phyloP scores from a whole-genome alignment of 2,113 vertebrate genomes.

The Crotalus tigris region DNA sequence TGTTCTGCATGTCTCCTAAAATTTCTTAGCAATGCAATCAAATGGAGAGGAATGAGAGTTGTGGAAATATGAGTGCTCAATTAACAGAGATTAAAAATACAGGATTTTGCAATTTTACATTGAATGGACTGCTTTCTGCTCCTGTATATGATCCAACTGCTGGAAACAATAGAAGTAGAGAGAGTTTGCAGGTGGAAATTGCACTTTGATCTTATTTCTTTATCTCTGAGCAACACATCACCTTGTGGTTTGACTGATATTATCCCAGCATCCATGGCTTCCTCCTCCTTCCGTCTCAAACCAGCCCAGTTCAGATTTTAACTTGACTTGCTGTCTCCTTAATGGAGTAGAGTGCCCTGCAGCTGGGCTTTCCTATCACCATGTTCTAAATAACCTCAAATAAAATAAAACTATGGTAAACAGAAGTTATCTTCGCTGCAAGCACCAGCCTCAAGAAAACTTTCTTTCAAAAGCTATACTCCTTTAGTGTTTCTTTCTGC shows the following conservation, averaged over 20 bases:
- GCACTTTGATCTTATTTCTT: background rate
- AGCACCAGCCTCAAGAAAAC: background rate
- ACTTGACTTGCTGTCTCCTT: background rate
- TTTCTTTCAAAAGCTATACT: background rate
- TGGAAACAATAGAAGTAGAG: background rate
- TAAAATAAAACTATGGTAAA: background rate
- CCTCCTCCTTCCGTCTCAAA: background rate
- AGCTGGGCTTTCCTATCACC: background rate
- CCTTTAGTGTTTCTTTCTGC: background rate
- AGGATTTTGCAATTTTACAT: background rate
- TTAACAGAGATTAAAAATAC: background rate
- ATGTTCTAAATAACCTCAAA: background rate
- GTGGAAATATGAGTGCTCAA: background rate
- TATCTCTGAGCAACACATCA: background rate
- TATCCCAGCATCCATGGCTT: background rate
- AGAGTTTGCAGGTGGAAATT: background rate
- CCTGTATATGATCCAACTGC: background rate
- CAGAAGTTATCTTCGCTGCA: background rate
- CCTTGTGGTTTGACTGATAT: background rate
- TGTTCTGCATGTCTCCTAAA: background rate
- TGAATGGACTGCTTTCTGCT: background rate
- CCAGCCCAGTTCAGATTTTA: background rate
- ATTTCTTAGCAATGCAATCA: background rate
- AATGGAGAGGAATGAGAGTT: background rate
- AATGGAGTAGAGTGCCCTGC: background rate